Evolutionary conservation across 2,888 invertebrate species (phyloP).

Genomic region (Thymelicus acteon): DNA sequence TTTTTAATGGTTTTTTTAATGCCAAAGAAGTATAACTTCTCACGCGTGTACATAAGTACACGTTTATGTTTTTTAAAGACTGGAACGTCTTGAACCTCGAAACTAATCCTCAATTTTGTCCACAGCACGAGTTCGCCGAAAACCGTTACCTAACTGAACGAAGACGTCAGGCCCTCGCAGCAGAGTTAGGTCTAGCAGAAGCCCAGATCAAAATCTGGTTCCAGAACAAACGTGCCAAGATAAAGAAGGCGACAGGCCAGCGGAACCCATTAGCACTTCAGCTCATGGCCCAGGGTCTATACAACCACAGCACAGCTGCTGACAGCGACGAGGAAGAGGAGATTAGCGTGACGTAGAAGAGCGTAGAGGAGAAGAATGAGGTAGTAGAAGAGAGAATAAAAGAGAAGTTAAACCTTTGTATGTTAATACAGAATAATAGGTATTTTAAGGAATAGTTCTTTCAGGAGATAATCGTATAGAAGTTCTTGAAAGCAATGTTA

Average conservation of each 20-base stretch:
- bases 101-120: slow-evolving; percentile 30
- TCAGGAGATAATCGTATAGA: no score
- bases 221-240: slow-evolving; percentile 98
- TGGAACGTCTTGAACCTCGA: neutral
- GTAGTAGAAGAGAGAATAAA: neutral
- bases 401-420: no score
- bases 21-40: no score
- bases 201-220: slow-evolving; percentile 99
- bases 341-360: slow-evolving; percentile 41
- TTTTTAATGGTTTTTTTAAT: no score
- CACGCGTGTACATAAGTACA: no score
- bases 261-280: slow-evolving; percentile 94
- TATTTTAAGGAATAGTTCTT: no score
- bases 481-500: no score
- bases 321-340: slow-evolving; percentile 51
- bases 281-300: slow-evolving; percentile 96
- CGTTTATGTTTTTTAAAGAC: no score
- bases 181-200: slow-evolving; percentile 96
- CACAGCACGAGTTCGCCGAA: slow-evolving; percentile 94
- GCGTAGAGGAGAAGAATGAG: slow-evolving; percentile 1
- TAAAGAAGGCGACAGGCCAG: slow-evolving; percentile 95
- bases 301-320: slow-evolving; percentile 88
- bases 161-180: slow-evolving; percentile 94
- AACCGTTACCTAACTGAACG: slow-evolving; percentile 97
- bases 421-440: no score